phyloP scores from a whole-genome alignment of 2,797 vertebrate genomes.

The Sebastes vulpes region DNA sequence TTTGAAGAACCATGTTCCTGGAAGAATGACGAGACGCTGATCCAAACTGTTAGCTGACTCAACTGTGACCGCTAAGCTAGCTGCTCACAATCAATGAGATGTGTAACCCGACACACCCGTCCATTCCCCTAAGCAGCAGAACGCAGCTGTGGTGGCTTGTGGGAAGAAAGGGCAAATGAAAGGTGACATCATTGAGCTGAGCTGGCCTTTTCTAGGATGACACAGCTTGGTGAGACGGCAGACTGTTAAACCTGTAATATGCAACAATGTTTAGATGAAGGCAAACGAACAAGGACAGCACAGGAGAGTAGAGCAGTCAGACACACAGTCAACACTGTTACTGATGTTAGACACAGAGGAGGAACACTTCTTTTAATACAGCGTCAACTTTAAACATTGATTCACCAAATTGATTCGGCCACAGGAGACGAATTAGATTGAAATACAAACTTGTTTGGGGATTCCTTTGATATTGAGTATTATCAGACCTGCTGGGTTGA shows the following conservation, averaged over 20 bases:
- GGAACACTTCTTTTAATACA: neutral
- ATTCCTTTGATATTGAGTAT: no score
- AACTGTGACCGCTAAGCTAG: slow-evolving; percentile 25
- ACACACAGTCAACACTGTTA: neutral
- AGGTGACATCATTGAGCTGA: slow-evolving; percentile 52
- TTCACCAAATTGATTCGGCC: neutral
- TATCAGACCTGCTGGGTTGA: no score
- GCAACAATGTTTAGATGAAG: neutral
- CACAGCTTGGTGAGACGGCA: neutral
- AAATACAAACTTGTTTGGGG: no score
- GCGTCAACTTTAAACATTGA: neutral
- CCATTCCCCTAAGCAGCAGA: slow-evolving; percentile 3
- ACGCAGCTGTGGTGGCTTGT: slow-evolving; percentile 23
- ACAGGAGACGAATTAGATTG: no score
- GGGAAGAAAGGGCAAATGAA: slow-evolving; percentile 49
- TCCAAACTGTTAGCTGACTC: slow-evolving; percentile 33
- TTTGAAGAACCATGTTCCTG: slow-evolving; percentile 11
- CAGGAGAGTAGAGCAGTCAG: neutral
- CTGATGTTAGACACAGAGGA: neutral
- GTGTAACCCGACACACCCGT: slow-evolving; percentile 49
- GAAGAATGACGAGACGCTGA: slow-evolving; percentile 10
- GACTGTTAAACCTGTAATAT: slow-evolving; percentile 9
- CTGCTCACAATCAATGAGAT: slow-evolving; percentile 30
- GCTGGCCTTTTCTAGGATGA: slow-evolving; percentile 30
- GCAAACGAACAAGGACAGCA: slow-evolving; percentile 1